Percentiles rank a stretch among this genome's conserved stretches.
Evolutionary conservation across 1,140 invertebrate genomes (phyloP).

Genomic region (Drosophila arizonae): DNA sequence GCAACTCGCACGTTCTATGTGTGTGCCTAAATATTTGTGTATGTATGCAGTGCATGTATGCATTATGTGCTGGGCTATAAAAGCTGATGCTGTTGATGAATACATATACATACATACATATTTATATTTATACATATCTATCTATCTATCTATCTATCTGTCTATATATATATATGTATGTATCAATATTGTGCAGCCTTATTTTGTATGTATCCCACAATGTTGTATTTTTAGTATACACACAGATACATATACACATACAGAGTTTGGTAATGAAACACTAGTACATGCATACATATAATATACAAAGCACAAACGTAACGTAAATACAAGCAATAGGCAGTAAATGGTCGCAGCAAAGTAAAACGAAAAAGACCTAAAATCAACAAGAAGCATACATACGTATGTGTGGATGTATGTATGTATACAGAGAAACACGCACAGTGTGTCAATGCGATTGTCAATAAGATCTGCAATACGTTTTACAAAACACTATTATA

Average conservation of each 20-base stretch:
- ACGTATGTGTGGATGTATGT: not conserved
- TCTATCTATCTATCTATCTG: not conserved
- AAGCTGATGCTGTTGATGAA: constrained; percentile 22
- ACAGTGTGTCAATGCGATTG: constrained; percentile 41
- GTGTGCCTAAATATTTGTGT: constrained; percentile 20
- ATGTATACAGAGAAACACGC: constrained; percentile 22
- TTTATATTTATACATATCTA: constrained; percentile 8
- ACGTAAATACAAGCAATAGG: constrained; percentile 65
- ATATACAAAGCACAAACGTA: constrained; percentile 33
- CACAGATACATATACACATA: constrained; percentile 2
- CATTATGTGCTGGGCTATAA: constrained; percentile 35
- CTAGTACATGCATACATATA: not conserved
- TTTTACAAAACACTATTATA: no score
- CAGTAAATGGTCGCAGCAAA: constrained; percentile 25
- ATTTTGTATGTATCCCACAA: constrained; percentile 33
- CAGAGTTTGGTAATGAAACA: constrained; percentile 50
- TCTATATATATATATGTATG: constrained; percentile 5
- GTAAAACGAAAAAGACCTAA: constrained; percentile 27
- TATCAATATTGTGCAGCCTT: constrained; percentile 6
- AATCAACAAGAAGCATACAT: constrained; percentile 26
- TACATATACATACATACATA: not conserved
- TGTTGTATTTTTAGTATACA: constrained; percentile 46
- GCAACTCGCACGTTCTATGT: constrained; percentile 8
- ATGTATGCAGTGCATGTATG: constrained; percentile 35
- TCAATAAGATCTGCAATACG: constrained; percentile 5